Evolutionary conservation across 2,888 invertebrate genomes (phyloP).

Genomic region (Nineta flava): DNA sequence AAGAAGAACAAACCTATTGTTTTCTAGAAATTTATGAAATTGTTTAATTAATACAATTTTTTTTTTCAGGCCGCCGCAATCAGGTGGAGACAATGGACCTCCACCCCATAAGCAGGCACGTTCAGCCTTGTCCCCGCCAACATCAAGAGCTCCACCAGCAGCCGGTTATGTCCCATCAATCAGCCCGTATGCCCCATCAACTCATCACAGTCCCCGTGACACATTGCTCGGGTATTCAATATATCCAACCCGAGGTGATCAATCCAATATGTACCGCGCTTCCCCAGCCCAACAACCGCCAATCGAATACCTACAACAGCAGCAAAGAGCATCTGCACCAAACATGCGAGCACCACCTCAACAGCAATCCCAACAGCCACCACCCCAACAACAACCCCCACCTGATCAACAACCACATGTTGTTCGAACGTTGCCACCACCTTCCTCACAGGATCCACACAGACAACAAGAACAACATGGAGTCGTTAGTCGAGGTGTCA

Average conservation of each 20-base stretch:
- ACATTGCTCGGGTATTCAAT: slow-evolving; percentile 24
- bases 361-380: slow-evolving; percentile 18
- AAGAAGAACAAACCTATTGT: too few relatives aligned
- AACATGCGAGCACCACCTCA: slow-evolving; percentile 25
- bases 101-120: slow-evolving; percentile 8
- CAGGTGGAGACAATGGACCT: slow-evolving; percentile 2
- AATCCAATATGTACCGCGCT: neutral
- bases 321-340: slow-evolving; percentile 14
- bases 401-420: slow-evolving; percentile 28
- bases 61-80: slow-evolving; percentile 7
- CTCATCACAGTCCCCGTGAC: slow-evolving; percentile 19
- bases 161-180: slow-evolving; percentile 7
- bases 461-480: slow-evolving; percentile 7
- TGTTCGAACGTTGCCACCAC: slow-evolving; percentile 22
- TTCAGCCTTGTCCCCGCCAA: slow-evolving; percentile 10
- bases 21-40: too few relatives aligned
- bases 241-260: slow-evolving; percentile 19
- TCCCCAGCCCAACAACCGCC: slow-evolving; percentile 17
- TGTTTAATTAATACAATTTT: too few relatives aligned
- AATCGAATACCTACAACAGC: slow-evolving; percentile 3
- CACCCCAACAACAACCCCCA: slow-evolving; percentile 24
- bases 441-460: slow-evolving; percentile 9
- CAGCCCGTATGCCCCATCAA: slow-evolving; percentile 25
- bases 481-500: neutral
- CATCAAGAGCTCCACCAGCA: slow-evolving; percentile 8